These are phyloP conservation scores for Hydropsyche tenuis DNA, from an alignment of 1,140 invertebrate species.

Conservation along the genomic window DNA sequence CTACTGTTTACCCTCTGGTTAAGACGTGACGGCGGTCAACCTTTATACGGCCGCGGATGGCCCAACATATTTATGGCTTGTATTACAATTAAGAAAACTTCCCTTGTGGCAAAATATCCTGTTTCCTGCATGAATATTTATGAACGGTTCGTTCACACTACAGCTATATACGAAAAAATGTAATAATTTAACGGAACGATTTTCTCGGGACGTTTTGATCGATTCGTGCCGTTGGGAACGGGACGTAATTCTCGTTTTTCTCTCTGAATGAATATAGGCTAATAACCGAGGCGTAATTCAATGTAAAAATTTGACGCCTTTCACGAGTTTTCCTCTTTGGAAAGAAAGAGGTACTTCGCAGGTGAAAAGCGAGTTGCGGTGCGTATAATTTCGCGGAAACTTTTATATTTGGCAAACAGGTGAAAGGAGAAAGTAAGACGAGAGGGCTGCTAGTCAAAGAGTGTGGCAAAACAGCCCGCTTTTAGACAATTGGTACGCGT, in stretches of 20 bases:
- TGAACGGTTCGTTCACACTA: conserved; percentile 24
- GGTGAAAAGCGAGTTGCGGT: conserved; percentile 8
- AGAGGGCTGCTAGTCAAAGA: neutral
- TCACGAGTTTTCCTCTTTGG: neutral
- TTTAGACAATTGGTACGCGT: conserved; percentile 11
- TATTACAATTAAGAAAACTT: conserved; percentile 49
- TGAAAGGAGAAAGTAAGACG: neutral
- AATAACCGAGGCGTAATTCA: no score
- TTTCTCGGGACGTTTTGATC: no score
- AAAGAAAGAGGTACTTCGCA: neutral
- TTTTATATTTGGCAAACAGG: conserved; percentile 23
- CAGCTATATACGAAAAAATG: no score
- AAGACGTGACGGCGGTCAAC: conserved; percentile 30
- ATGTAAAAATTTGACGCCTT: no score
- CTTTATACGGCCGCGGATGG: conserved; percentile 10
- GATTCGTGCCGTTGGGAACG: no score
- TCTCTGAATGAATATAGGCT: no score
- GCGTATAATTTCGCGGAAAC: conserved; percentile 30
- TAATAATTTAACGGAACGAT: no score
- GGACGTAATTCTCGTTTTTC: no score
- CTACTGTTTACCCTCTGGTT: conserved; percentile 25
- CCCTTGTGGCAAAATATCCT: conserved; percentile 48
- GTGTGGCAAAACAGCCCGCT: neutral
- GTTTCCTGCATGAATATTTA: conserved; percentile 48
- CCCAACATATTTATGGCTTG: conserved; percentile 42